Conservation (phyloP, 1,140 invertebrate species). For the Thaumetopoea pityocampa region DNA sequence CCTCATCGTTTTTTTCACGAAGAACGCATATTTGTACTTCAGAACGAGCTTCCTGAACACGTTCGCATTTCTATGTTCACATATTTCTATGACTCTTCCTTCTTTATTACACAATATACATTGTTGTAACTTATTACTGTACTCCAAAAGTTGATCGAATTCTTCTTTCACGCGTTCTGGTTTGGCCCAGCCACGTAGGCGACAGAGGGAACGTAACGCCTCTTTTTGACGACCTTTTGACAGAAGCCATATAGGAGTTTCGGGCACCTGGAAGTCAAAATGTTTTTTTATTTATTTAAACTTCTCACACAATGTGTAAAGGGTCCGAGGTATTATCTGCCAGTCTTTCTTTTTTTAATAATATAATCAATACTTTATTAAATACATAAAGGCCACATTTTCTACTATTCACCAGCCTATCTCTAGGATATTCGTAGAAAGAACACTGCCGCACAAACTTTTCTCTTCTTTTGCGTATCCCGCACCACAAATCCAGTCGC, state of each 20-base stretch:
- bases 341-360: no score
- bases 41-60: constrained; percentile 33
- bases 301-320: no score
- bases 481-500: no score
- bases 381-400: no score
- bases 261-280: constrained; percentile 76
- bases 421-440: no score
- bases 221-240: constrained; percentile 75
- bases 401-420: no score
- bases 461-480: no score
- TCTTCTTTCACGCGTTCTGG: constrained; percentile 72
- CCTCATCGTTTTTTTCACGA: constrained; percentile 69
- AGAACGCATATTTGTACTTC: constrained; percentile 48
- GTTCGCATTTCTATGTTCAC: constrained; percentile 39
- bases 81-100: constrained; percentile 25
- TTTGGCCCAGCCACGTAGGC: constrained; percentile 74
- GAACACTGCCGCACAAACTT: no score
- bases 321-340: no score
- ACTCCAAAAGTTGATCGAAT: constrained; percentile 66
- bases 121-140: constrained; percentile 46
- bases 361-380: no score
- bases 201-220: constrained; percentile 69
- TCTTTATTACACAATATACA: constrained; percentile 51
- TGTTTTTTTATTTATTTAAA: no score
- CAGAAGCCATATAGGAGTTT: constrained; percentile 82